A percentile compares a stretch with the other conserved stretches of the same genome.
Evolutionary conservation across 2,888 invertebrate genomes (phyloP).

Genomic region (Lathronympha strigana): DNA sequence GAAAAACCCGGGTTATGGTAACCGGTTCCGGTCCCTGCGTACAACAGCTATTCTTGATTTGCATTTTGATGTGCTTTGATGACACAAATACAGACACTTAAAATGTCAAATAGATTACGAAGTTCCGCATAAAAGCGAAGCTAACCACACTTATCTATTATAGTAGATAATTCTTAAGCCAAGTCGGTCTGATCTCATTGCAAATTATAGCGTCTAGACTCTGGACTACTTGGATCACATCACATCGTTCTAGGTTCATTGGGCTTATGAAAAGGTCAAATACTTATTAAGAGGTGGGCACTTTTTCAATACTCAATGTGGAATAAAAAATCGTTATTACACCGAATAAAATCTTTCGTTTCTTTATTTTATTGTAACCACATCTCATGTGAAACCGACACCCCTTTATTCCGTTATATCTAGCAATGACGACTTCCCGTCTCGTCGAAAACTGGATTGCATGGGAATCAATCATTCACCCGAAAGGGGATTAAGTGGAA

Average conservation of each 20-base stretch:
- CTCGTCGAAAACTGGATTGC: slow-evolving; percentile 43
- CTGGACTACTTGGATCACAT: slow-evolving; percentile 14
- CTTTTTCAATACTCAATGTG: too few relatives aligned
- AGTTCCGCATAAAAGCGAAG: neutral
- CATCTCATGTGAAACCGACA: neutral
- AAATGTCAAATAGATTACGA: slow-evolving; percentile 17
- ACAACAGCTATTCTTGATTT: slow-evolving; percentile 10
- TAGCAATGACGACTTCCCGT: slow-evolving; percentile 39
- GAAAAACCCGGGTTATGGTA: too few relatives aligned
- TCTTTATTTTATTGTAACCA: neutral
- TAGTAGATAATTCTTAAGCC: neutral
- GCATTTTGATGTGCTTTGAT: slow-evolving; percentile 3
- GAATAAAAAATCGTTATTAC: too few relatives aligned
- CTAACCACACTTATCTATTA: neutral
- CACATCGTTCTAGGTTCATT: slow-evolving; percentile 19
- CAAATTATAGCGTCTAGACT: slow-evolving; percentile 25
- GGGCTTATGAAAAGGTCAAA: slow-evolving; percentile 18
- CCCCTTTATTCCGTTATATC: slow-evolving; percentile 21
- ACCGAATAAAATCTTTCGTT: too few relatives aligned
- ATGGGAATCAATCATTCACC: slow-evolving; percentile 45
- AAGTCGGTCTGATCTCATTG: neutral
- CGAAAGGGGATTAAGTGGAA: slow-evolving; percentile 40
- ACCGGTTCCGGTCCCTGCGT: too few relatives aligned
- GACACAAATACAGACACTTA: neutral
- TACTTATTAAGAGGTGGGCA: slow-evolving; percentile 9